These are phyloP conservation scores for Vipera ursinii DNA, from an alignment of 2,797 vertebrate species.

Conservation along the genomic window DNA sequence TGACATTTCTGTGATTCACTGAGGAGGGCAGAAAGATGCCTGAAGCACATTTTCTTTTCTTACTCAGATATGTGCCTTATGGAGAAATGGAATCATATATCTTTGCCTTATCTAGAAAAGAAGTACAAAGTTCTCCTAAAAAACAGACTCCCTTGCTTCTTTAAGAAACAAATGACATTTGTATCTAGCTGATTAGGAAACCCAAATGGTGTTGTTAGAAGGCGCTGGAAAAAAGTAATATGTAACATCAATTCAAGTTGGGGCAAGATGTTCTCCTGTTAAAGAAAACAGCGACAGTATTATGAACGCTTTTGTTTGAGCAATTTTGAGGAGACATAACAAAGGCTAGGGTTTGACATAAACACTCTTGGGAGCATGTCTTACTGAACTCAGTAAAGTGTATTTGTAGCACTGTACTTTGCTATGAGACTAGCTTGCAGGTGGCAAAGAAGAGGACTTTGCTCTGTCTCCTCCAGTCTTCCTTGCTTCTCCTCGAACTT, in stretches of 20 bases:
- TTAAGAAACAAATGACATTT: constrained; percentile 5
- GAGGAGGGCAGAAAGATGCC: not conserved
- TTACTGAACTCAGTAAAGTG: not conserved
- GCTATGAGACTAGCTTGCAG: not conserved
- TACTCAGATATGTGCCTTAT: constrained; percentile 3
- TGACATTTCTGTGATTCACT: not conserved
- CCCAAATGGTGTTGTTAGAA: not conserved
- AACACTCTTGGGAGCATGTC: not conserved
- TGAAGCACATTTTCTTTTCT: not conserved
- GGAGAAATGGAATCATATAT: constrained; percentile 27
- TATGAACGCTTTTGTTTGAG: not conserved
- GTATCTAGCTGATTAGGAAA: not conserved
- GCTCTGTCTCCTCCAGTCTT: not conserved
- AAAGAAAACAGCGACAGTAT: not conserved
- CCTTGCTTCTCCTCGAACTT: not conserved
- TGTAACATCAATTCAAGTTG: not conserved
- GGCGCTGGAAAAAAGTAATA: not conserved
- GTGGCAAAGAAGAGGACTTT: not conserved
- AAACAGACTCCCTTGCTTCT: not conserved
- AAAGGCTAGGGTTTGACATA: not conserved
- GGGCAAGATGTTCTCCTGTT: not conserved
- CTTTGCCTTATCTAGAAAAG: constrained; percentile 7
- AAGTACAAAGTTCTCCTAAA: not conserved
- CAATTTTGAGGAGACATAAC: not conserved
- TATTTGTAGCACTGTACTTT: not conserved